phyloP scores from a whole-genome alignment of 2,113 vertebrate genomes.

The Cryptoleucopteryx plumbea region DNA sequence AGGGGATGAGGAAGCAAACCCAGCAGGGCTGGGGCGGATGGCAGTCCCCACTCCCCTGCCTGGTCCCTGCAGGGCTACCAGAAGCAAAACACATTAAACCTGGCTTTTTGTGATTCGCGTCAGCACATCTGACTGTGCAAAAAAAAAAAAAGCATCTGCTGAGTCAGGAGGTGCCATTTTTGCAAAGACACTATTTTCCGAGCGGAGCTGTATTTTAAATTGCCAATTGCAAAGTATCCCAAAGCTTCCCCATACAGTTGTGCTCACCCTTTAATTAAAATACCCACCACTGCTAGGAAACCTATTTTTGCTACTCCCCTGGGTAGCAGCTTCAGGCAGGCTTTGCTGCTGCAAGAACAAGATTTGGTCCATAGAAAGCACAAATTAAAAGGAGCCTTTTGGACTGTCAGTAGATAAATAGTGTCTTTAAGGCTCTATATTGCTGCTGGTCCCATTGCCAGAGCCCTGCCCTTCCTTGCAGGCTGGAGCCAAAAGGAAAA shows the following conservation, averaged over 20 bases:
- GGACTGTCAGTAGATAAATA: not conserved
- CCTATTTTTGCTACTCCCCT: slow-evolving; percentile 54
- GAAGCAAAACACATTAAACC: slow-evolving; percentile 10
- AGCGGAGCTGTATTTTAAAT: slow-evolving; percentile 12
- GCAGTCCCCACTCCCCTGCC: not conserved
- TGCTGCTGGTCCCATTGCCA: not conserved
- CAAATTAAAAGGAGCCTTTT: slow-evolving; percentile 46
- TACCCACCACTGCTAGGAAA: slow-evolving; percentile 34
- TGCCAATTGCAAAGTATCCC: slow-evolving; percentile 10
- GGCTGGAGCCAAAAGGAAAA: not conserved
- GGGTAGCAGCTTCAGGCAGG: slow-evolving; percentile 17
- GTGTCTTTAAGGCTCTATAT: not conserved
- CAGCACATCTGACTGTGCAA: slow-evolving; percentile 33
- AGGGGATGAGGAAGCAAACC: not conserved
- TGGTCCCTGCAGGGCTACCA: slow-evolving; percentile 3
- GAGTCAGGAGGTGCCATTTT: slow-evolving; percentile 53
- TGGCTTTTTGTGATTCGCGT: not conserved
- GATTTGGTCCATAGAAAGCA: slow-evolving; percentile 28
- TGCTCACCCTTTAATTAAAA: slow-evolving; percentile 61
- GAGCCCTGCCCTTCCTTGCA: not conserved
- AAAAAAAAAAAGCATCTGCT: not conserved
- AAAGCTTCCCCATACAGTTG: slow-evolving; percentile 15
- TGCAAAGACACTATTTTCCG: slow-evolving; percentile 34
- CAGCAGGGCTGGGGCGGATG: not conserved
- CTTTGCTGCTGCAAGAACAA: not conserved